Evolutionary conservation across 2,113 vertebrate species (phyloP).

Genomic region (Sigmodon hispidus): DNA sequence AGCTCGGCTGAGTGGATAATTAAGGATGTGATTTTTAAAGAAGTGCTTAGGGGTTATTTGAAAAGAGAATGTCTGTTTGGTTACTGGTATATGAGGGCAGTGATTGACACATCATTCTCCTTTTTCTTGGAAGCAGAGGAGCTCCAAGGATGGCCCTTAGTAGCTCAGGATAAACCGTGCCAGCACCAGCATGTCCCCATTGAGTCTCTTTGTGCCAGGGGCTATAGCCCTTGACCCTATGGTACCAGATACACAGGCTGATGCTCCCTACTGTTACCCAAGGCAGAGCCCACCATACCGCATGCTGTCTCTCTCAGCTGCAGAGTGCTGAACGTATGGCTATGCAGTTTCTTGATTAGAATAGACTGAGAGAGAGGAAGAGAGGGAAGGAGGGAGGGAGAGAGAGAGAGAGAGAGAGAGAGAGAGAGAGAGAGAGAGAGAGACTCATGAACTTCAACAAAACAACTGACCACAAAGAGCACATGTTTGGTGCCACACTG

Average conservation of each 20-base stretch:
- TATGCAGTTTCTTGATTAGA: background rate
- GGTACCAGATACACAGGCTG: background rate
- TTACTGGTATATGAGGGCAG: slow-evolving; percentile 57
- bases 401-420: background rate
- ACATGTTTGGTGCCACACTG: background rate
- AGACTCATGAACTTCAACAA: background rate
- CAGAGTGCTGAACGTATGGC: background rate
- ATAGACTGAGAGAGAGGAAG: background rate
- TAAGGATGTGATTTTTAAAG: slow-evolving; percentile 84
- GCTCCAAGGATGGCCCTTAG: background rate
- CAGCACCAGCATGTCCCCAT: background rate
- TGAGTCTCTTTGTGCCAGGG: background rate
- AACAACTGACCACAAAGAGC: background rate
- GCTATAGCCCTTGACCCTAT: background rate
- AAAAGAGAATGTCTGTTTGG: slow-evolving; percentile 80
- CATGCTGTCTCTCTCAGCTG: background rate
- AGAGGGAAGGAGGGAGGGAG: background rate
- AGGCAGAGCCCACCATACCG: no score
- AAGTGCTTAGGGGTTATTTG: slow-evolving; percentile 82
- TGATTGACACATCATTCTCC: slow-evolving; percentile 24
- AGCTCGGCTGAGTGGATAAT: slow-evolving; percentile 83
- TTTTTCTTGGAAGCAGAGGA: background rate
- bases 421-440: background rate
- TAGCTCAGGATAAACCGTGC: background rate
- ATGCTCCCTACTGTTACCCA: background rate